Conservation (phyloP, 1,140 invertebrate genomes). For the Drosophila lacertosa region DNA sequence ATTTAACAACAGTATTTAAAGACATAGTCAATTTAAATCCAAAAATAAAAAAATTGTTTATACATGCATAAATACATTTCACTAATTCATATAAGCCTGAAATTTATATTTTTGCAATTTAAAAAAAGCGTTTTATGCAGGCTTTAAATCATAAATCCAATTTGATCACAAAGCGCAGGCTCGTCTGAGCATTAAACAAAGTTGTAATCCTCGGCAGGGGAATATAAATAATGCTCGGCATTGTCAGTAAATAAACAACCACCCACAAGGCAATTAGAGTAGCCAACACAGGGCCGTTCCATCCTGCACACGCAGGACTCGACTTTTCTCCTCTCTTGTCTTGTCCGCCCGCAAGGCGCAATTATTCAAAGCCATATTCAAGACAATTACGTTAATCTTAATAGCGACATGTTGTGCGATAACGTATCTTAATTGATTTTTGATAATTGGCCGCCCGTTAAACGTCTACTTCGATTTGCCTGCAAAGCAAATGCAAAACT, state of each 20-base stretch:
- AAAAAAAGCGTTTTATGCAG: background rate
- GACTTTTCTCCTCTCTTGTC: no score
- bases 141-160: background rate
- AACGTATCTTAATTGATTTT: slow-evolving; percentile 74
- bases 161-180: background rate
- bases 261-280: slow-evolving; percentile 17
- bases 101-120: no score
- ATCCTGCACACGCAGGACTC: slow-evolving; percentile 6
- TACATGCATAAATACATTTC: no score
- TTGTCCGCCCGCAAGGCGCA: slow-evolving; percentile 1
- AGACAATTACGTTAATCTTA: slow-evolving; percentile 68
- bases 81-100: no score
- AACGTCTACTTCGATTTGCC: slow-evolving; percentile 46
- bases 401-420: slow-evolving; percentile 61
- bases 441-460: slow-evolving; percentile 61
- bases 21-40: background rate
- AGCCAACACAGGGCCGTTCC: background rate
- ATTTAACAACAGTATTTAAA: no score
- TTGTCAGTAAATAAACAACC: slow-evolving; percentile 5
- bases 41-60: no score
- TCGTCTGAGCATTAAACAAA: background rate
- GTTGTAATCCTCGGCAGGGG: slow-evolving; percentile 8
- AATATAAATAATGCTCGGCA: background rate
- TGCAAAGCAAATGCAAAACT: slow-evolving; percentile 38
- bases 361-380: slow-evolving; percentile 52